Evolutionary conservation across 1,140 invertebrate species (phyloP), one percentile per base, ranked within the genome.

Genomic region (Aphelinus certus): DNA sequence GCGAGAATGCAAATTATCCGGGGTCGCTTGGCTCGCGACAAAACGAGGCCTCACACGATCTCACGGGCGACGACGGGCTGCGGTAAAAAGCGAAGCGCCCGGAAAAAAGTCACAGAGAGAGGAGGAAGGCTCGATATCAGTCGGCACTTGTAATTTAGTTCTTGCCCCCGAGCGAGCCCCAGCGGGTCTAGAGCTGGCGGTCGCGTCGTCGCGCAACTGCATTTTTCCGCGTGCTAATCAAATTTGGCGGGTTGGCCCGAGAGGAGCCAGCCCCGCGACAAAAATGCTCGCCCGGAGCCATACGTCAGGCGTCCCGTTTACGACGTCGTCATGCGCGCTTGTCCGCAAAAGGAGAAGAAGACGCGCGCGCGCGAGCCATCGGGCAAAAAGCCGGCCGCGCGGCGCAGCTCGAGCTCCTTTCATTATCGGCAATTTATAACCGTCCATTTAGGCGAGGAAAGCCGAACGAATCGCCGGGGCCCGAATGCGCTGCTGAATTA

Each of bases 371-470:
- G 51, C 26, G 43, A 47, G 51, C 26, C 26, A 26, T 4, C 4
- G 51, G 51, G 9, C 51, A 53, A 53, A 53, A 53, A 53, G 9
- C 51, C 4, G 4, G 51, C 26, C 51, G 9, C 51, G 4, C 51
- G 51, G 51, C 51, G 51, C 4, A 9, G 4, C 51, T 9, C 73
- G 26, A 26, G 70, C 60, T 71, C 73, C 51, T 56, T 71, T 73
- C 67, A 56, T 66, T 71, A 65, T 65, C 66, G 73, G 65, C 76
- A 78, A 79, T 81, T 81, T 78, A 81, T 81, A 79, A 79, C 76
- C 76, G 72, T 77, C 76, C 78, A 81, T 78, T 79, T 78, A 75
- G 78, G 76, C 64, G 67, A 79, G 77, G 78, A 79, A 78, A 76
- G 78, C 71, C 76, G 77, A 77, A 70, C 71, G 73, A 77, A 81